phyloP scores from a whole-genome alignment of 2,797 vertebrate genomes.

The Scarus forsteni region DNA sequence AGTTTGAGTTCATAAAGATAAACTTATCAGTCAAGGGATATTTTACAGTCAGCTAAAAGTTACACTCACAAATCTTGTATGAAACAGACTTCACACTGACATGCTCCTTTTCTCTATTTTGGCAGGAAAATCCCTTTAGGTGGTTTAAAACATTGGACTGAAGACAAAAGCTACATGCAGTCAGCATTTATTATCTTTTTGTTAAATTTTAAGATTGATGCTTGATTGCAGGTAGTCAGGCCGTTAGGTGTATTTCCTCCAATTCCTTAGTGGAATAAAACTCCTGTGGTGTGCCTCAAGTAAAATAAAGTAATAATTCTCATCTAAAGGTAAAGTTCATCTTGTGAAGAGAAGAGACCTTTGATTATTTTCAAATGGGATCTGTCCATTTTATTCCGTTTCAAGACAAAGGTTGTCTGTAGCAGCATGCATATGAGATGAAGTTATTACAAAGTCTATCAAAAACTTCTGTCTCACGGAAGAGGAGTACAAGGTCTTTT shows the following conservation, averaged over 20 bases:
- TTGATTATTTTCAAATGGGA: not conserved
- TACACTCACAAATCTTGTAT: not conserved
- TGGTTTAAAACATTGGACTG: not conserved
- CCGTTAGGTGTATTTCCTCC: too few relatives aligned
- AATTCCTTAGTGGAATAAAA: too few relatives aligned
- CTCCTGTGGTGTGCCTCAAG: too few relatives aligned
- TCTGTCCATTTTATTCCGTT: not conserved
- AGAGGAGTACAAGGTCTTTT: too few relatives aligned
- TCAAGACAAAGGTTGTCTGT: not conserved
- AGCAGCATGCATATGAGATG: not conserved
- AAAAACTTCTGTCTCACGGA: too few relatives aligned
- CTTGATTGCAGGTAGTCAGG: not conserved
- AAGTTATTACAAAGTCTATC: not conserved
- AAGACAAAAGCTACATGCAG: not conserved
- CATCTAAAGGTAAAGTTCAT: too few relatives aligned
- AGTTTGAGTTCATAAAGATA: not conserved
- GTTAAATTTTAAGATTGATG: not conserved
- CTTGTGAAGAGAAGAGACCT: too few relatives aligned
- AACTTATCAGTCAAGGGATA: not conserved
- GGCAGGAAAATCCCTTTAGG: not conserved
- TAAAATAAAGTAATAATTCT: not conserved
- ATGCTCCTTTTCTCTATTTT: not conserved
- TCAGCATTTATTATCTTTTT: not conserved
- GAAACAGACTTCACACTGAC: not conserved
- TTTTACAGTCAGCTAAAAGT: not conserved